Evolutionary conservation across 2,888 invertebrate species (phyloP), one percentile per base, ranked within the genome.

Genomic region (Melieria crassipennis): DNA sequence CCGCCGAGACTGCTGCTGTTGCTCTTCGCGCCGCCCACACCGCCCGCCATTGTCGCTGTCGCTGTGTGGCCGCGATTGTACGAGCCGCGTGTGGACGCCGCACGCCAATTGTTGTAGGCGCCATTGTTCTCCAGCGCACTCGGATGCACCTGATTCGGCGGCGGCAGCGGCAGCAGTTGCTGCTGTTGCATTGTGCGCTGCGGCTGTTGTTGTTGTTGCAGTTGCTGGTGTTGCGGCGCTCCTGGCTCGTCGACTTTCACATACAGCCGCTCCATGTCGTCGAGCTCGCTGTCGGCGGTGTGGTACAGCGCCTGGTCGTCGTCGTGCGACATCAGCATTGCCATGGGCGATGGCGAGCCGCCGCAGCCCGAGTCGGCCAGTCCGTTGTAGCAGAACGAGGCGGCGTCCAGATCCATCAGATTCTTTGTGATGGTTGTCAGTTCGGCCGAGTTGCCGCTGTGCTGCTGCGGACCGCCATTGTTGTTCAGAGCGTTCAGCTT

Each of bases 201-300:
- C 63, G 79, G 81, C 62, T 78, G 80, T 56, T 75, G 75, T 11
- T 77, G 80, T 68, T 79, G 72, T 66, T 78, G 80, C 62, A 79
- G 80, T 52, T 70, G 75, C 63, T 70, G 73, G 65, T 79, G 80
- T 66, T 78, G 80, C 63, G 73, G 75, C 13, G 76, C 79, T 67
- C 78, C 80, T 43, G 79, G 78, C 74, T 87, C 87, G 58, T 87
- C 86, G 58, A 87, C 83, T 78, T 87, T 87, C 55, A 87, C 84
- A 75, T 87, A 87, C 66, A 87, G 78, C 69, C 87, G 84, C 75
- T 87, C 85, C 81, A 85, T 82, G 47, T 86, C 85, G 72, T 84
- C 85, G 69, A 83, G 76, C 71, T 84, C 84, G 5, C 83, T 82
- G 60, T 82, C 83, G 55, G 84, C 84, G 7, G 82, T 83, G 62